A percentile compares a stretch with the other conserved stretches of the same genome.
Conservation (phyloP, 2,113 vertebrate genomes). For the Rattus rattus region DNA sequence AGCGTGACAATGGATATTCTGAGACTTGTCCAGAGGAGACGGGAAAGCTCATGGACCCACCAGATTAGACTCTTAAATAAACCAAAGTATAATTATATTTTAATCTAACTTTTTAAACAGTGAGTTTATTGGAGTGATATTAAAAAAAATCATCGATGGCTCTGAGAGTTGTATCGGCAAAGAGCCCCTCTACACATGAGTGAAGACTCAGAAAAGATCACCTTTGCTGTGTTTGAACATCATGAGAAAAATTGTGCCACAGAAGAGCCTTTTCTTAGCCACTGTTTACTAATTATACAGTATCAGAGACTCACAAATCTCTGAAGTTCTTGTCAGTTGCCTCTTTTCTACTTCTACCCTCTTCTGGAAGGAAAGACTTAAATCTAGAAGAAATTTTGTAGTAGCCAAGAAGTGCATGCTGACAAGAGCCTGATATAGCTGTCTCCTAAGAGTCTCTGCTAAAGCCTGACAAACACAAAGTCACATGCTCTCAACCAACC, state of each 20-base stretch:
- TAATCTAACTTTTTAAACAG: neutral
- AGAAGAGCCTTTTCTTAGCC: too few relatives aligned
- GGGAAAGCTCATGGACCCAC: rapidly evolving
- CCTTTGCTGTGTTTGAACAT: neutral
- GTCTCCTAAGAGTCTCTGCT: too few relatives aligned
- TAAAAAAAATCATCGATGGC: neutral
- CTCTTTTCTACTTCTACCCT: rapidly evolving
- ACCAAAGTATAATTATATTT: neutral
- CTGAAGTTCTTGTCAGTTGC: neutral
- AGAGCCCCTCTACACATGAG: too few relatives aligned
- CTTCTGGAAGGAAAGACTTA: neutral
- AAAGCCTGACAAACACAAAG: too few relatives aligned
- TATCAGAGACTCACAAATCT: too few relatives aligned
- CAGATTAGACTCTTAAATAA: too few relatives aligned
- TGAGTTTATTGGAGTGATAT: neutral
- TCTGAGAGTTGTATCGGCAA: neutral
- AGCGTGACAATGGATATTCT: neutral
- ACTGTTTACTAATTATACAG: too few relatives aligned
- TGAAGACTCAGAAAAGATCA: neutral
- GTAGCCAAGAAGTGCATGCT: too few relatives aligned
- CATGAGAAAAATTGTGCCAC: neutral
- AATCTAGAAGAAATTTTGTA: neutral
- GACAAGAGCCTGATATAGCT: too few relatives aligned
- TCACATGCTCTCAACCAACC: too few relatives aligned
- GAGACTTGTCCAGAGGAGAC: neutral